Conservation (phyloP, 92 coral and sea anemone genomes). For the Phenganax marumi region DNA sequence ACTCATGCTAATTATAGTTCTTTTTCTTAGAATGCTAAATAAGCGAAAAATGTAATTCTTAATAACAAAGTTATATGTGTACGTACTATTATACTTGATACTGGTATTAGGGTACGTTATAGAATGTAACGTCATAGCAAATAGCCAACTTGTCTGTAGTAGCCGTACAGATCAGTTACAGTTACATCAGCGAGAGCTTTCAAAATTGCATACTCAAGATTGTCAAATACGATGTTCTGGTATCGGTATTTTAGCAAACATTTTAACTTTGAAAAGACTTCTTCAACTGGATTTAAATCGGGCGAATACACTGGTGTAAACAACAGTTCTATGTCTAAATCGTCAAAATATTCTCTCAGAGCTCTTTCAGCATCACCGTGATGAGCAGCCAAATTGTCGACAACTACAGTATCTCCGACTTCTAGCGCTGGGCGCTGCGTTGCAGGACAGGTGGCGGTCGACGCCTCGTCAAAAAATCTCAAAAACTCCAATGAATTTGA, state of each 20-base stretch:
- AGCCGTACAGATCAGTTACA: constrained; percentile 52
- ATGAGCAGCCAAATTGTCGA: constrained; percentile 64
- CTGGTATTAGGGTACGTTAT: too few species aligned
- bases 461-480: constrained; percentile 57
- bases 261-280: constrained; percentile 63
- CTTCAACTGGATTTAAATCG: constrained; percentile 61
- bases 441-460: constrained; percentile 47
- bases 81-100: too few species aligned
- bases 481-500: constrained; percentile 58
- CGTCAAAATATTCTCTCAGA: constrained; percentile 51
- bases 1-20: too few species aligned
- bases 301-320: constrained; percentile 65
- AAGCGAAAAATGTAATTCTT: too few species aligned
- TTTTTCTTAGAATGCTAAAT: too few species aligned
- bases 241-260: constrained; percentile 54
- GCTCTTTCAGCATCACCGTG: constrained; percentile 66
- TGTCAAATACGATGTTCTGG: constrained; percentile 52
- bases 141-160: constrained; percentile 52
- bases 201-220: constrained; percentile 51
- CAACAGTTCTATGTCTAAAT: constrained; percentile 60
- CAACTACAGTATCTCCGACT: constrained; percentile 63
- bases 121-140: not conserved
- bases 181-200: constrained; percentile 44
- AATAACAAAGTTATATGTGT: too few species aligned
- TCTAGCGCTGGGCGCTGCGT: constrained; percentile 53